phyloP scores from a whole-genome alignment of 2,888 invertebrate species.

The Morpho deidamia region DNA sequence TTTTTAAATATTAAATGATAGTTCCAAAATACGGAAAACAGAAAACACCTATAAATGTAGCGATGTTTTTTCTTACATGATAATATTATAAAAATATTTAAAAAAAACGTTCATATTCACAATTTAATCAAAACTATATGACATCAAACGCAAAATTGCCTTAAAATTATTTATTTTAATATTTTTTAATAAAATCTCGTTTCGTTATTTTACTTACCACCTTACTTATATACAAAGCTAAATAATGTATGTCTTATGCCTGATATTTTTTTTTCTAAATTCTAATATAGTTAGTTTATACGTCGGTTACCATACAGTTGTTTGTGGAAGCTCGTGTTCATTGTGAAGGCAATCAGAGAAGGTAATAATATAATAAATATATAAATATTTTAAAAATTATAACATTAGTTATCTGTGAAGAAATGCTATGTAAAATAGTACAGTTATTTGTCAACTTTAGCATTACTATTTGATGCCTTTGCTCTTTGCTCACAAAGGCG shows the following conservation, averaged over 20 bases:
- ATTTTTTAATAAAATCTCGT: neutral
- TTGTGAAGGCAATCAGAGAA: constrained; percentile 24
- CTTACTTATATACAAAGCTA: constrained; percentile 4
- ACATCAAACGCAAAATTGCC: no score
- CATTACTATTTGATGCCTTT: no score
- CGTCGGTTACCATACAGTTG: constrained; percentile 26
- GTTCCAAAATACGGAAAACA: no score
- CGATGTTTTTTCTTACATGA: no score
- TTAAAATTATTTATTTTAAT: no score
- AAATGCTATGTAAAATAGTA: neutral
- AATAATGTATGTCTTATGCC: neutral
- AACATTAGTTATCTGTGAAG: neutral
- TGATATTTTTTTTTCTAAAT: neutral
- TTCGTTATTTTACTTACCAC: constrained; percentile 9
- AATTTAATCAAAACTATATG: no score
- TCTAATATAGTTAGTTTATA: constrained; percentile 12
- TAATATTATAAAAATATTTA: no score
- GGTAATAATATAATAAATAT: constrained; percentile 18
- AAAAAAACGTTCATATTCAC: no score
- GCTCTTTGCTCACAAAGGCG: no score
- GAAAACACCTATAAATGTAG: no score
- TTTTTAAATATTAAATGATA: no score
- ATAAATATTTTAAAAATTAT: constrained; percentile 6
- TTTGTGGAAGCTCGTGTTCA: constrained; percentile 21
- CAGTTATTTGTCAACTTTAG: neutral